Evolutionary conservation across 2,113 vertebrate species (phyloP).

Genomic region (Crotalus viridis): DNA sequence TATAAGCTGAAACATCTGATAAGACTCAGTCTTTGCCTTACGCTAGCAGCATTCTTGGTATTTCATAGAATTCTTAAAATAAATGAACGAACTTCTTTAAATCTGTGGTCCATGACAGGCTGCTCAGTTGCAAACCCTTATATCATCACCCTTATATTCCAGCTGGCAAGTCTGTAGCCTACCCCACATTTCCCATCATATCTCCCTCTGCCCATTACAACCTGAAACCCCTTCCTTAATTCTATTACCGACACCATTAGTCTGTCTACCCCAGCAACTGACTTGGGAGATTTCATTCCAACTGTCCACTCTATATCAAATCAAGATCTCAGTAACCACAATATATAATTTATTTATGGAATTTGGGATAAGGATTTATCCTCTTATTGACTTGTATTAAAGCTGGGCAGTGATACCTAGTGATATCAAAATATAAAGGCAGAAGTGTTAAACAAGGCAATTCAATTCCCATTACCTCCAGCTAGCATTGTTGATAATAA

Average conservation of each 20-base stretch:
- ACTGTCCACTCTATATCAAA: background rate
- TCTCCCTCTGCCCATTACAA: background rate
- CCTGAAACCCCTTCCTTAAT: background rate
- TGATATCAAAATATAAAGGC: background rate
- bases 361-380: background rate
- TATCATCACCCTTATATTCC: background rate
- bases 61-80: background rate
- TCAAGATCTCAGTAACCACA: background rate
- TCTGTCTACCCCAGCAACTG: background rate
- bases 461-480: background rate
- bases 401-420: background rate
- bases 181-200: background rate
- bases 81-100: background rate
- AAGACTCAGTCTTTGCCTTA: background rate
- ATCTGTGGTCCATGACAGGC: background rate
- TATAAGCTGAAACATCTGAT: background rate
- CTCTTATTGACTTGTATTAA: background rate
- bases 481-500: background rate
- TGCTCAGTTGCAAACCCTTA: background rate
- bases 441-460: background rate
- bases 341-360: background rate
- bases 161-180: background rate
- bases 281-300: background rate
- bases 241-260: background rate
- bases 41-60: background rate